Evolutionary conservation across 1,140 invertebrate genomes (phyloP), one percentile per base, ranked within the genome.

Genomic region (Batillaria attramentaria): DNA sequence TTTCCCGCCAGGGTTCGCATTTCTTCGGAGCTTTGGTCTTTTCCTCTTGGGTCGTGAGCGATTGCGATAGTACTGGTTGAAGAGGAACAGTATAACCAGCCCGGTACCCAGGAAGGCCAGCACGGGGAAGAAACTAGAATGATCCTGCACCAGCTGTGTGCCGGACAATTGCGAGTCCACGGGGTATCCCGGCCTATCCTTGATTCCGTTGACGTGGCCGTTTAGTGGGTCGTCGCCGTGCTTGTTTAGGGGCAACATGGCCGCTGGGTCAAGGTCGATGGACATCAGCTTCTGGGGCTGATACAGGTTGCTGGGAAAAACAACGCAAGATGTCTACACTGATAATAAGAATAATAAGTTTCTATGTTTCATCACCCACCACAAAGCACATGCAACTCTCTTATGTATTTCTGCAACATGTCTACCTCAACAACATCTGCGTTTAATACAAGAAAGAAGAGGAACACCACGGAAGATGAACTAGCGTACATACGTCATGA

Each of bases 201-300:
- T 54, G 5, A 82, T 76, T 33, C 72, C 78, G 13, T 75, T 80
- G n/a, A 77, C 24, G 28, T 42, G 72, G 3, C 75, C 39, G 57
- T 72, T 76, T n/a, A 76, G 77, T 10, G 79, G 78, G 33, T 81
- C 57, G 57, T 83, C 77, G 68, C 70, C 50, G 20, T 70, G 43
- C 4, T 83, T 80, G 65, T 79, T 84, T n/a, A 79, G 72, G 66
- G 82, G 31, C 1, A 81, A 79, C 24, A 84, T 41, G 65, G 69
- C 46, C 18, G 83, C 80, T 46, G 84, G 81, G 54, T 91, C 90
- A 43, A 91, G 75, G 57, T 84, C 87, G 18, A 95, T 85, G 0
- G 94, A 94, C 0, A 95, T 87, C 35, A 95, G 84, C 87, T 94
- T 95, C 84, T 95, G 94, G 3, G 94, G 93, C 86, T 95, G 94